Evolutionary conservation across 2,113 vertebrate genomes (phyloP), one percentile per base, ranked within the genome.

Genomic region (Alosa alosa): DNA sequence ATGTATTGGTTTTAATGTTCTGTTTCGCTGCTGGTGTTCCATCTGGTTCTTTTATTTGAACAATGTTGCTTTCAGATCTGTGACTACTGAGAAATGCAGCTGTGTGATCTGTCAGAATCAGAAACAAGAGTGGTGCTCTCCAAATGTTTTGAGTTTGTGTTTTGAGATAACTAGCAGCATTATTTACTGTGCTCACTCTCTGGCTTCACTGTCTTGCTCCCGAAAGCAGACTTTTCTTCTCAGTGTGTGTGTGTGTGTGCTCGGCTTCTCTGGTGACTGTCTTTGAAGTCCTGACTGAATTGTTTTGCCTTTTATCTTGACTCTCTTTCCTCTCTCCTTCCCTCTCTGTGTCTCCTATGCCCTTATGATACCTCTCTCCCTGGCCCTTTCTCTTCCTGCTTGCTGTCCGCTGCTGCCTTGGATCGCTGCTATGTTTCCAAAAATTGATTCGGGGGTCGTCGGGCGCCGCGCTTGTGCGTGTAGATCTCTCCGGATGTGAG

Each of bases 401-500:
- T 36, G 8, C 36, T 36, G 31, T 31, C 13, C n/a, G n/a, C 25
- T 68, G 85, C 25, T 85, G 36, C 83, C 84, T 89, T 50, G 49
- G 86, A 90, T 90, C 89, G 86, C 72, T 36, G 72, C 36, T 78
- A 11, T 18, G 25, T 39, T 78, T 78, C 31, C 72, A 13, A 36
- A 22, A 78, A 36, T 78, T 36, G 72, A 78, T 60, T 78, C 15
- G 72, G 31, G 64, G 72, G 72, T 78, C 31, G 11, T 39, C 18
- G 31, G 31, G 10, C 31, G 36, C 11, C 10, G 13, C 15, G 83
- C 92, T 93, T 44, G 31, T 88, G 72, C 82, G 83, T 84, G 89
- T 94, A 97, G 96, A 95, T 95, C 91, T 95, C 96, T 93, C 96
- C 96, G 89, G 96, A 97, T 92, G 95, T 97, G 89, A 94, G 93